Percentiles rank a stretch among this genome's conserved stretches.
These are phyloP conservation scores for Drosophila melanocephala DNA, from an alignment of 2,888 invertebrate species.

Conservation along the genomic window DNA sequence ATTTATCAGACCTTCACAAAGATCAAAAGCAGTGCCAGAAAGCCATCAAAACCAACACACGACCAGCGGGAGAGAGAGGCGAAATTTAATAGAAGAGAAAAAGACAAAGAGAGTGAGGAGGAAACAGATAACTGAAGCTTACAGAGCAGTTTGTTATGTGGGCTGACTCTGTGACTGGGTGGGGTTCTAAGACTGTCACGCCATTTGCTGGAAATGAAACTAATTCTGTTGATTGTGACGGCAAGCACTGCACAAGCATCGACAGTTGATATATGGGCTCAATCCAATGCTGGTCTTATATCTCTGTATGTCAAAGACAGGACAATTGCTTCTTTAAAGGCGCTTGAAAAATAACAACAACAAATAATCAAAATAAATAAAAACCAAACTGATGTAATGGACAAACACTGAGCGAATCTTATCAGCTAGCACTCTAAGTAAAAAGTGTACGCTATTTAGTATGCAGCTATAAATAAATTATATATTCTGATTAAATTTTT, in stretches of 20 bases:
- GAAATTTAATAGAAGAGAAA: constrained; percentile 32
- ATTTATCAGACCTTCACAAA: constrained; percentile 68
- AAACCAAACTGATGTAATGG: constrained; percentile 1
- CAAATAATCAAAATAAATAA: background rate
- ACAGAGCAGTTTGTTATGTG: constrained; percentile 68
- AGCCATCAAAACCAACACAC: constrained; percentile 46
- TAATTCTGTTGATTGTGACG: constrained; percentile 73
- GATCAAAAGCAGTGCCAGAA: constrained; percentile 65
- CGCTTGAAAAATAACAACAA: background rate
- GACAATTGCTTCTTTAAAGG: constrained; percentile 30
- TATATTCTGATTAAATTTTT: background rate
- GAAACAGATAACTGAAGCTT: constrained; percentile 30
- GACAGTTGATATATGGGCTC: constrained; percentile 65
- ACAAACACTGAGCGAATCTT: constrained; percentile 8
- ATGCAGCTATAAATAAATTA: background rate
- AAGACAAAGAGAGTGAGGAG: background rate
- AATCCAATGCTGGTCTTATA: constrained; percentile 11
- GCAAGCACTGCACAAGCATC: constrained; percentile 60
- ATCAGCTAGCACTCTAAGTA: too few species aligned
- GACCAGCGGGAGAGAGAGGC: background rate
- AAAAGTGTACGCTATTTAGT: background rate
- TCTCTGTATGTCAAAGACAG: constrained; percentile 14
- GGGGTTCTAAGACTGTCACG: constrained; percentile 38
- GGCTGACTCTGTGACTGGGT: constrained; percentile 29
- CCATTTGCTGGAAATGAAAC: constrained; percentile 73